A percentile compares a stretch with the other conserved stretches of the same genome.
phyloP scores from a whole-genome alignment of 1,140 invertebrate genomes.

The Rhyacophila brunnea region DNA sequence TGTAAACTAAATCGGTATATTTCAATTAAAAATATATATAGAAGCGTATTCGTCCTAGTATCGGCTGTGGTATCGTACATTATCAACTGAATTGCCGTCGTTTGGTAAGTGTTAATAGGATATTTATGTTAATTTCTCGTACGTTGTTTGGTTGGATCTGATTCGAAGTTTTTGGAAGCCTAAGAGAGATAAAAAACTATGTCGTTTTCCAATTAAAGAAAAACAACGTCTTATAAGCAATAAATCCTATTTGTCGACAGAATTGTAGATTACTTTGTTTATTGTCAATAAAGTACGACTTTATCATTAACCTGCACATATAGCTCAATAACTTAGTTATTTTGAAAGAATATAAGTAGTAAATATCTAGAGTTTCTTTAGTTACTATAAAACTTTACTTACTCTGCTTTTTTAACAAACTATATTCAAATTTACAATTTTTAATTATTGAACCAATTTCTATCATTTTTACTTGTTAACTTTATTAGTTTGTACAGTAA shows the following conservation, averaged over 20 bases:
- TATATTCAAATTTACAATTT: no score
- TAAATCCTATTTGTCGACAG: constrained; percentile 3
- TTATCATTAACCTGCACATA: no score
- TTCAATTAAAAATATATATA: constrained; percentile 18
- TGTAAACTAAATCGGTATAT: constrained; percentile 18
- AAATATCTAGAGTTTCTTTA: no score
- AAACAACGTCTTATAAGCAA: not conserved
- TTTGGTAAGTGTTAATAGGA: constrained; percentile 12
- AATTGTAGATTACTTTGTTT: not conserved
- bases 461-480: no score
- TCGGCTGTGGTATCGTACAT: constrained; percentile 2
- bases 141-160: constrained; percentile 2
- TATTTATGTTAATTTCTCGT: constrained; percentile 24
- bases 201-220: constrained; percentile 14
- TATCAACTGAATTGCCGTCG: constrained; percentile 15
- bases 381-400: no score
- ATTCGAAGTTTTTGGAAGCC: constrained; percentile 21
- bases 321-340: no score
- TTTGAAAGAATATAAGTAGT: no score
- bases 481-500: no score
- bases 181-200: constrained; percentile 11
- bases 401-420: no score
- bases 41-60: constrained; percentile 7
- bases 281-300: no score
- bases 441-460: no score